Evolutionary conservation across 64 coral and sea anemone species (phyloP), one percentile per base, ranked within the genome.

Genomic region (Acropora yongei): DNA sequence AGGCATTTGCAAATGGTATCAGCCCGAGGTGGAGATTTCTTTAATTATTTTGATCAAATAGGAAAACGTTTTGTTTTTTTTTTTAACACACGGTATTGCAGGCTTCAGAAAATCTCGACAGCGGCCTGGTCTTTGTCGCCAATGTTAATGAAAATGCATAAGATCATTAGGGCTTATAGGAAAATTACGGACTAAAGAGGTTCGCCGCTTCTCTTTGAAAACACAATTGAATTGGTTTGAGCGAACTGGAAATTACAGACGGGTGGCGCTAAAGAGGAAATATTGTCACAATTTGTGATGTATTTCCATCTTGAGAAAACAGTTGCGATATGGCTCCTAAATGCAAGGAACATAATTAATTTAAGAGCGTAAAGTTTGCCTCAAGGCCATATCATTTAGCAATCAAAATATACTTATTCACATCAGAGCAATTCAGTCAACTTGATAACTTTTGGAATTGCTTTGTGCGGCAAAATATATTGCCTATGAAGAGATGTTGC

Each of bases 341-440:
- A 20, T 71, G 68, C 18, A 17, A 6, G 18, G 17, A 4, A 30
- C 18, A 20, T 30, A 71, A 20, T 71, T 71, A 30, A 20, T 71
- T 71, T 8, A 1, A 17, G 8, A 14, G 5, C 2, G 18, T 71
- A 5, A 5, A 14, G 17, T 71, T 20, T 71, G 5, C 57, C 39
- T 4, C 20, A 81, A 60, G 20, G 20, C 39, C 9, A 81, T 81
- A 81, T 81, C 79, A 41, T 61, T 60, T 41, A 60, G 79, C n/a
- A 81, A 81, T 81, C 50, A 81, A 81, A 60, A 81, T 60, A 81
- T 60, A 81, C 49, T 81, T 60, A 41, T 81, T n/a, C 20, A 58
- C 51, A 8, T 80, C 48, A 53, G 79, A 81, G 20, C 51, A 41
- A 57, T 50, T 81, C 13, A 53, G 61, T 81, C 53, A 30, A 30